Evolutionary conservation across 2,113 vertebrate species (phyloP), one percentile per base, ranked within the genome.

Genomic region (Osmerus mordax): DNA sequence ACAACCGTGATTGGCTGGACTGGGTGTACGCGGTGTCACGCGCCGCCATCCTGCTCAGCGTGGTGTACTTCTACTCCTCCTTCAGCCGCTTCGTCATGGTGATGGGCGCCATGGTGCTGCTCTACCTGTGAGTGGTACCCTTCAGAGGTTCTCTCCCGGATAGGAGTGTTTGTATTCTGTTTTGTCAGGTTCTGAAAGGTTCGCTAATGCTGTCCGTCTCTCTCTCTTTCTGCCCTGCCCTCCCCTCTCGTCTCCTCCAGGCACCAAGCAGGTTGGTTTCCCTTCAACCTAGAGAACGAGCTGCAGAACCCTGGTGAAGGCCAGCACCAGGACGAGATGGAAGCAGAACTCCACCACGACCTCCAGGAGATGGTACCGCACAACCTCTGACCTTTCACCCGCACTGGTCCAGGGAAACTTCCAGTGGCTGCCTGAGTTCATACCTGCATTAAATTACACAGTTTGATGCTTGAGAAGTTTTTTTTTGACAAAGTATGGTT

Each of bases 11-110:
- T 87, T 99, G 97, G 97, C 91, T 98, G 69, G 97, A 98, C 91
- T 98, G 96, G 97, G 93, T 97, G 87, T 98, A 97, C 86, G 96
- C 94, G 0, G 91, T 96, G 65, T 96, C 95, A 0, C 93, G 97
- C 4, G 95, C 96, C 0, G 94, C 93, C 0, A 93, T 98, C 74
- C 89, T 99, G 8, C 95, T 99, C 59, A 97, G 96, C 78, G 93
- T 99, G 15, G 94, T 99, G 18, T 98, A 98, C 91, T 98, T 98
- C 89, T 99, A 98, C 83, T 98, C 97, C 0, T 98, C 97, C 54
- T 97, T 99, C 87, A 98, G 94, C 78, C 95, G 96, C 0, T 99
- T 99, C 71, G 84, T 99, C 90, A 96, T 98, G 97, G 97, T 98
- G 56, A 94, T 94, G 92, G 95, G 95, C 79, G 96, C 96, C 89